Base-by-base conservation (phyloP, 2,888 invertebrate species). In the Artemia sinica region DNA sequence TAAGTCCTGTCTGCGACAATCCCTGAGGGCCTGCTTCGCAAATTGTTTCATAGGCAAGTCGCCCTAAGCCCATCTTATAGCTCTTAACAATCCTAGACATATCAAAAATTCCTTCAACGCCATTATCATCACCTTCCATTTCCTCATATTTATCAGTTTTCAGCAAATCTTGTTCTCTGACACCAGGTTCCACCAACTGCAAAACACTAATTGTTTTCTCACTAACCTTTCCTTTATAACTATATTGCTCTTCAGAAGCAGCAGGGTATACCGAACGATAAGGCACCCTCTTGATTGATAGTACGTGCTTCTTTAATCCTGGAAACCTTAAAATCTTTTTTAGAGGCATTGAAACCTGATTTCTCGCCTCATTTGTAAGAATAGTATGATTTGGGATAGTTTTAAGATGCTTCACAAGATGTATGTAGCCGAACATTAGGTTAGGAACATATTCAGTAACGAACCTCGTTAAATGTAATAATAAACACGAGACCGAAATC, bases 381-480 rank as follows among this genome's bases (percentile, higher is more conserved):
- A 41, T 41, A 58, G 80, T 77, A 71, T 78, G 77, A 69, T 82
- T 78, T 0, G 84, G 82, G 12, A 68, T 49, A 13, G 50, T 78
- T 71, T 82, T 82, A 63, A 86, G 75, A 67, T 80, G 76, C 50
- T 81, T 78, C 3, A 83, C 79, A 51, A 85, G 79, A 72, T 80
- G 77, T 73, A 84, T 82, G 0, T 82, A 80, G 49, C 84, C 75
- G 28, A 79, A 74, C 49, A 81, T 77, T 65, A 81, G 78, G 73
- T 81, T 82, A 10, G 83, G 80, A 74, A 82, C 82, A 41, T 81
- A 79, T 71, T 82, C 80, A 1, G 79, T 78, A 74, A 80, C 85
- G 76, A 87, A 89, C 67, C 84, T 79, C 2, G 82, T 80, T 68
- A 87, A 75, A 73, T 84, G 85, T 14, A 86, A 74, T 73, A 72